Base-by-base conservation (phyloP, 2,797 vertebrate species). In the Sebastes dallii region DNA sequence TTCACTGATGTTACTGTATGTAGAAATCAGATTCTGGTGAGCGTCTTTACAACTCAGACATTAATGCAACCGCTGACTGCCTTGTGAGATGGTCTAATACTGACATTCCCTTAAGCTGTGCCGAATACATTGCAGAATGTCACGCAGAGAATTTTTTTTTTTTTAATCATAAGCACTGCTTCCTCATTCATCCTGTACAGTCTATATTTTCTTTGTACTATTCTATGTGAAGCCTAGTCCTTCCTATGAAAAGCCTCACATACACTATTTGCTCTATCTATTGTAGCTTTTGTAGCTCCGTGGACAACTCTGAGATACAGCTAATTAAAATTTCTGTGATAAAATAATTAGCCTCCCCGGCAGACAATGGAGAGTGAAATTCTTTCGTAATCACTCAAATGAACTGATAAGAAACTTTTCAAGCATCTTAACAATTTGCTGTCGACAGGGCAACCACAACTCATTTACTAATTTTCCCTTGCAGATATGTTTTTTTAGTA, bases 281-380 rank as follows among this genome's bases (percentile, higher is more conserved):
- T 77, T 90, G 83, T 77, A 82, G 90, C 88, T 88, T 87, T 89
- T 93, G 90, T 83, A 84, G 88, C 90, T 92, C 80, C 36, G 74
- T 90, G 81, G 92, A 91, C 88, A 92, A 92, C 86, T 88, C 77
- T 75, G 89, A 95, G 94, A 95, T 94, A 91, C 84, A 91, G 93
- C 89, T 95, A 96, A 96, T 96, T 96, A 95, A 95, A 95, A 95
- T 92, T 92, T 89, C 58, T 84, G 77, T 94, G 94, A 95, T 95
- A 94, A 95, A 96, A 95, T 96, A 95, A 96, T 96, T 96, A 95
- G 92, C 89, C 86, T 93, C 79, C 85, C 77, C 83, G 72, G 84
- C 90, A 95, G 88, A 95, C 92, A 95, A 95, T 90, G 86, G 88
- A 75, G 81, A 91, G 72, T 85, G 78, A 91, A 92, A 90, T 92